Evolutionary conservation across 2,797 vertebrate species (phyloP).

Genomic region (Parauchenoglanis ngamensis): DNA sequence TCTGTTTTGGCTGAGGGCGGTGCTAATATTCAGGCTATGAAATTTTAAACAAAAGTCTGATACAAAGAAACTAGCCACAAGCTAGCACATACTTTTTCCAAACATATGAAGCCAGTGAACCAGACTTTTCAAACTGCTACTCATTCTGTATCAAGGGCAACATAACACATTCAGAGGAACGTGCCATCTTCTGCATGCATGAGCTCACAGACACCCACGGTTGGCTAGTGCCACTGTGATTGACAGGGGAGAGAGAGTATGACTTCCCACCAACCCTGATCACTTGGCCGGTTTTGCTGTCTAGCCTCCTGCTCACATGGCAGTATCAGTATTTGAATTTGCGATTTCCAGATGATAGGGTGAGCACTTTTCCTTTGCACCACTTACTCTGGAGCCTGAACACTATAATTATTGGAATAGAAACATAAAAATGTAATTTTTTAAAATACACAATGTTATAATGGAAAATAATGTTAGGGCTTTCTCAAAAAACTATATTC

Average conservation of each 20-base stretch:
- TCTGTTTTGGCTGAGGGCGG: background rate
- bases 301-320: background rate
- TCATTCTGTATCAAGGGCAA: background rate
- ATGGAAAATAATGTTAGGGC: background rate
- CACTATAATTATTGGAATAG: background rate
- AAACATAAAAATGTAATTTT: background rate
- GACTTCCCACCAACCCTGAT: background rate
- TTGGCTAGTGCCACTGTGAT: background rate
- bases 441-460: background rate
- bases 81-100: background rate
- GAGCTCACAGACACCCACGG: background rate
- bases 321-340: background rate
- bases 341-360: no score
- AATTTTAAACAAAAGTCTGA: background rate
- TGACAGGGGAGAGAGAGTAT: background rate
- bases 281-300: background rate
- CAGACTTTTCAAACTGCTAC: background rate
- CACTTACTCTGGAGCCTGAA: background rate
- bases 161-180: constrained; percentile 1
- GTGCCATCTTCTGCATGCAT: background rate
- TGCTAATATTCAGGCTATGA: background rate
- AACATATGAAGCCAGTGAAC: background rate
- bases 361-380: background rate
- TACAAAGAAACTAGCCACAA: background rate
- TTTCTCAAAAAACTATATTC: background rate